Percentiles rank a stretch among this genome's conserved stretches.
These are phyloP conservation scores for Halichondria panicea DNA, from an alignment of 37 sponge, comb jelly and placozoan species.

Conservation along the genomic window DNA sequence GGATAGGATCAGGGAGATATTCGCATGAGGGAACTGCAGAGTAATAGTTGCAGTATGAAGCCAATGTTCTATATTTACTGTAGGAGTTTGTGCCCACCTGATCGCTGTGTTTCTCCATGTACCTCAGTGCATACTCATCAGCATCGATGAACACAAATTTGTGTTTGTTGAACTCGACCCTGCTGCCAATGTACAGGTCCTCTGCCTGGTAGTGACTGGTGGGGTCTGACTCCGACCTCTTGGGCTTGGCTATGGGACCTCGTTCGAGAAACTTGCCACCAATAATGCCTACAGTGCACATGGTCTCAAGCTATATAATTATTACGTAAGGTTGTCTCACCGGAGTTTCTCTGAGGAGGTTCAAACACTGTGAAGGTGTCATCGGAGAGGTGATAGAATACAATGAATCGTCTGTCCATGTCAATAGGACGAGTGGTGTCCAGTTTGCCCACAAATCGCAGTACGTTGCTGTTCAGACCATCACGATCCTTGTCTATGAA, in stretches of 20 bases:
- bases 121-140: constrained; percentile 94
- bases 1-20: constrained; percentile 55
- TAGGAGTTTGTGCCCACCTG: constrained; percentile 16
- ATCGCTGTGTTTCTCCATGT: constrained; percentile 86
- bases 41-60: neutral
- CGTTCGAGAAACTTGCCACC: constrained; percentile 94
- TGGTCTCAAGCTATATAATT: neutral
- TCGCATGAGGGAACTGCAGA: constrained; percentile 80
- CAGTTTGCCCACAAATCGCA: constrained; percentile 87
- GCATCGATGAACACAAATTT: constrained; percentile 86
- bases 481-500: constrained; percentile 98
- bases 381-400: constrained; percentile 93
- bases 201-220: constrained; percentile 68
- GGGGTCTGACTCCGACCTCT: constrained; percentile 23
- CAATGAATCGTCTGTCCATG: constrained; percentile 90
- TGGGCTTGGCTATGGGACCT: constrained; percentile 67
- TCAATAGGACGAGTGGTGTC: constrained; percentile 90
- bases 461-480: constrained; percentile 93
- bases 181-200: constrained; percentile 88
- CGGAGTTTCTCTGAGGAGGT: constrained; percentile 95
- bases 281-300: constrained; percentile 63
- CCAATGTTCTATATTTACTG: neutral
- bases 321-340: constrained; percentile 15
- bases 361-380: constrained; percentile 93
- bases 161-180: constrained; percentile 76